Evolutionary conservation across 2,113 vertebrate species (phyloP).

Genomic region (Mormyrus lacerda): DNA sequence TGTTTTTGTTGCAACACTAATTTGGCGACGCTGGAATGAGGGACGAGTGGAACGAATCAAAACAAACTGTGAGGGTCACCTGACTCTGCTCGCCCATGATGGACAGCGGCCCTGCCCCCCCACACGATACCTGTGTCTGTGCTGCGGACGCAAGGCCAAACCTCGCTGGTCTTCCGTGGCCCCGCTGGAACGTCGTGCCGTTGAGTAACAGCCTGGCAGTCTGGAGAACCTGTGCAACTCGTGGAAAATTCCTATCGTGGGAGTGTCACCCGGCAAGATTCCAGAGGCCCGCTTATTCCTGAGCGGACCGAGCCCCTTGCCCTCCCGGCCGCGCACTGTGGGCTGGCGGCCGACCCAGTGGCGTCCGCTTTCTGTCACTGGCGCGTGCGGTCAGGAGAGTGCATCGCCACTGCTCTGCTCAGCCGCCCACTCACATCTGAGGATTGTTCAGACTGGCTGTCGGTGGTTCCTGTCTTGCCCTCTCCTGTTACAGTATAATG

Average conservation of each 20-base stretch:
- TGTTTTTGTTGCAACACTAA: not conserved
- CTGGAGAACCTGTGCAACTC: not conserved
- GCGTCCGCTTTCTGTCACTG: not conserved
- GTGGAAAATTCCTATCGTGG: not conserved
- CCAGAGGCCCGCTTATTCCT: not conserved
- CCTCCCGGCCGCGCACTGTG: not conserved
- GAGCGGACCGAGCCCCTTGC: not conserved
- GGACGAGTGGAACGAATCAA: not conserved
- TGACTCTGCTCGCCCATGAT: not conserved
- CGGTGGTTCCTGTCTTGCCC: not conserved
- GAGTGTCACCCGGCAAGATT: not conserved
- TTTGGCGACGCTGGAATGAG: not conserved
- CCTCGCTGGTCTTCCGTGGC: not conserved
- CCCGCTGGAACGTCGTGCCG: not conserved
- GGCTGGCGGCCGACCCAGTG: not conserved
- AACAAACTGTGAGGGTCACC: not conserved
- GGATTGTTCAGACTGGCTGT: not conserved
- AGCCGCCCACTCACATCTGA: not conserved
- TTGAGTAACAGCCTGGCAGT: not conserved
- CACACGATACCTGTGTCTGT: not conserved
- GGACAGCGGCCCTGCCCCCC: not conserved
- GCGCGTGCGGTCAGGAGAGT: not conserved
- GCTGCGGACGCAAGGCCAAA: not conserved
- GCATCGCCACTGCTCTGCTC: not conserved
- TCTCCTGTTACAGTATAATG: not conserved